Base-by-base conservation (phyloP, 2,797 vertebrate species). In the Myotis pilosus region DNA sequence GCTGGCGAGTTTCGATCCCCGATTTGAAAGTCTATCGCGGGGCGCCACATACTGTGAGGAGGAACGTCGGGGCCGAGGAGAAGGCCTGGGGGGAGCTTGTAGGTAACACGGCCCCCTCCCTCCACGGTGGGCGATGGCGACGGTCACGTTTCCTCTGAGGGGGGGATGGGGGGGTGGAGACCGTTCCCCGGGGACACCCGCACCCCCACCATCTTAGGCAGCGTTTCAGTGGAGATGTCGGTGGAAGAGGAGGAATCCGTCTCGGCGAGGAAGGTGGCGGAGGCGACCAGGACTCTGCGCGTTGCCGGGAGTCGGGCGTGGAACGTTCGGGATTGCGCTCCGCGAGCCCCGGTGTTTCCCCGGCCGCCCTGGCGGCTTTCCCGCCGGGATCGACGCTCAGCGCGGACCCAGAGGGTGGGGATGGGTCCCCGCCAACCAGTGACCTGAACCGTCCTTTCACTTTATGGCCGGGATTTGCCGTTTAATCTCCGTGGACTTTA, bases 401-500 rank as follows among this genome's bases (percentile, higher is more conserved):
- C 41, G 15, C 22, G 16, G 66, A 44, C 23, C 55, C 12, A 47
- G 68, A 13, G 28, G 60, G 47, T 8, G 68, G 38, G 51, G 28
- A 6, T 8, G 22, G 51, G 55, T 69, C 47, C 64, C 17, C 51
- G 1, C 60, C 55, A 57, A 2, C 6, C 4, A 3, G 23, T 57
- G 62, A 41, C 69, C 38, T 72, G 16, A 17, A 8, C 49, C 79
- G 25, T 44, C 57, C 49, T 89, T 76, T 51, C 6, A 1, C 53
- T 19, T 84, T 55, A 11, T 28, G 9, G 15, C 38, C 78, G 55
- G 44, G 36, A 33, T 36, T 44, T 87, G 71, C 82, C 23, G 0
- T 68, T 78, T 93, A 23, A 86, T 86, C 75, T 88, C 38, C 11
- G 10, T 81, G 82, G 72, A 76, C 60, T 78, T 96, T 30, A 64